A percentile compares a stretch with the other conserved stretches of the same genome.
Evolutionary conservation across 2,113 vertebrate species (phyloP).

Genomic region (Oryzias javanicus): DNA sequence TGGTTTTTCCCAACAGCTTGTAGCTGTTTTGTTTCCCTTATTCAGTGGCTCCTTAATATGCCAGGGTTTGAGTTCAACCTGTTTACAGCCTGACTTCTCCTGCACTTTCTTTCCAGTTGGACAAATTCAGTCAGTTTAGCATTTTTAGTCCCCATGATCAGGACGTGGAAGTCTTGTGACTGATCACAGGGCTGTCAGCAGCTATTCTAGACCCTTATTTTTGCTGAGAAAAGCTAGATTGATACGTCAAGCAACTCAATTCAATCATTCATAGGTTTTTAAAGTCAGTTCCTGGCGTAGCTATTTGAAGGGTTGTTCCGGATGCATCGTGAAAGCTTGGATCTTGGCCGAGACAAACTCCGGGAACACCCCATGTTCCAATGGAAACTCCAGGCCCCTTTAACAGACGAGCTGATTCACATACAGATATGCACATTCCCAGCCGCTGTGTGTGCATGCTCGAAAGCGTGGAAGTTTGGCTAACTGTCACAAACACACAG

Average conservation of each 20-base stretch:
- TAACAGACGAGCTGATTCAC: conserved; percentile 49
- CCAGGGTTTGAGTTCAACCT: conserved; percentile 7
- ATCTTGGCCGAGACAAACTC: conserved; percentile 54
- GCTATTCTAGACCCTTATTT: neutral
- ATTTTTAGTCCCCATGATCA: conserved; percentile 12
- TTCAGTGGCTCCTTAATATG: neutral
- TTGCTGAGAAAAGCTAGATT: conserved; percentile 4
- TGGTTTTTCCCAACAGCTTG: conserved; percentile 22
- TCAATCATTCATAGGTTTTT: conserved; percentile 3
- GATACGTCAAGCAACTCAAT: neutral
- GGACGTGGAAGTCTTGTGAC: conserved; percentile 17
- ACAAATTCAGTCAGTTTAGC: neutral
- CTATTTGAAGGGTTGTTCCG: conserved; percentile 37
- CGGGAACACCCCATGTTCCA: conserved; percentile 41
- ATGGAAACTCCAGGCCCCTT: conserved; percentile 62
- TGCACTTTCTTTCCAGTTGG: neutral
- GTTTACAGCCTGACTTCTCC: conserved; percentile 14
- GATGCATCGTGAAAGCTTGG: conserved; percentile 57
- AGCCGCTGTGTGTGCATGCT: conserved; percentile 25
- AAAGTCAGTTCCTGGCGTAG: conserved; percentile 6
- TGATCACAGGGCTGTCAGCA: conserved; percentile 2
- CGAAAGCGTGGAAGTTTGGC: conserved; percentile 10
- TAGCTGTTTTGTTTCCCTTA: conserved; percentile 5
- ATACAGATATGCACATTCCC: conserved; percentile 35
- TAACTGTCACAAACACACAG: conserved; percentile 36